Base-by-base conservation (phyloP, 2,113 vertebrate species). In the Steatornis caripensis region DNA sequence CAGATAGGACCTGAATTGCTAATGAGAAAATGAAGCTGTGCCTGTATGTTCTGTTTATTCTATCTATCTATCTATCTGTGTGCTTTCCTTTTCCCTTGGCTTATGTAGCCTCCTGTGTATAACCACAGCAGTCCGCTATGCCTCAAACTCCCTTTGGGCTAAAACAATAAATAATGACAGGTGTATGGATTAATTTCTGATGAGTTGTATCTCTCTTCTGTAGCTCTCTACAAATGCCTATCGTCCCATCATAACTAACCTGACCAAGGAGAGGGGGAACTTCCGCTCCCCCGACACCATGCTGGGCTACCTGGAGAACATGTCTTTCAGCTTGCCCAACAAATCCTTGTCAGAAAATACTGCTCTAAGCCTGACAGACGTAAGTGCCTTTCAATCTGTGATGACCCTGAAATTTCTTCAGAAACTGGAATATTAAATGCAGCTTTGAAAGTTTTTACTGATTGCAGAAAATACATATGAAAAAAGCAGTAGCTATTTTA, bases 341-440 rank as follows among this genome's bases (percentile, higher is more conserved):
- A 64, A 96, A 34, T 96, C 98, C 61, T 94, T 99, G 81, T 87
- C 98, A 0, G 87, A 97, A 65, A 95, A 97, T 36, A 98, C 97
- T 0, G 99, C 99, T 15, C 97, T 95, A 90, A 99, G 98, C 93
- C 98, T 99, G 70, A 98, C 99, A 1, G 96, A 99, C 99, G 99
- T 99, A 95, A 82, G 58, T 11, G 49, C 32, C 49, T 68, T 49
- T 71, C 32, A 43, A 37, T 53, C 64, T 41, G 11, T 65, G 18
- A 16, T 20, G 48, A n/a, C 8, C 2, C 46, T 37, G 88, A 37
- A 7, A 9, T 9, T 45, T 2, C 60, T 70, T 4, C 58, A 53
- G 57, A 30, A 34, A 11, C 30, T 34, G 46, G 30, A 13, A 9
- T 16, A 4, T 1, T 0, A 1, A 36, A 36, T 6, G 16, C 11